phyloP scores from a whole-genome alignment of 2,888 invertebrate species.

The Xiphydria camelus region DNA sequence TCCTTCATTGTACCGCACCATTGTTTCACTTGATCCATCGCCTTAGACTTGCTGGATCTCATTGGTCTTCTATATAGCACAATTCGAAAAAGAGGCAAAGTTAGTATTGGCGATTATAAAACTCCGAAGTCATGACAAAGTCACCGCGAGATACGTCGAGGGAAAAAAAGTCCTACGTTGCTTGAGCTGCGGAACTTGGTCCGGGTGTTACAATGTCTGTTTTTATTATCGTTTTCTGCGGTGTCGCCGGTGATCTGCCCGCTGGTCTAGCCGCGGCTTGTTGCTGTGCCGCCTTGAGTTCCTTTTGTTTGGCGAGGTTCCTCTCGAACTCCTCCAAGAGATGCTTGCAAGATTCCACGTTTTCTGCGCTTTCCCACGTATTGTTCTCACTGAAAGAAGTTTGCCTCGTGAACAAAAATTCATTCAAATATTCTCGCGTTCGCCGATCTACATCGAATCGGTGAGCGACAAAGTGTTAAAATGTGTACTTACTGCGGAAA shows the following conservation, averaged over 20 bases:
- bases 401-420: too few relatives aligned
- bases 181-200: constrained; percentile 49
- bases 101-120: too few relatives aligned
- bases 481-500: constrained; percentile 67
- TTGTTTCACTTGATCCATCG: constrained; percentile 80
- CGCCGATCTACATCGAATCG: too few relatives aligned
- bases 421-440: too few relatives aligned
- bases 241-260: constrained; percentile 20
- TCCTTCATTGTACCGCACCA: constrained; percentile 76
- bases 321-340: constrained; percentile 80
- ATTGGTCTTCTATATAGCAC: constrained; percentile 73
- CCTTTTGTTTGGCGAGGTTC: constrained; percentile 75
- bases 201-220: constrained; percentile 47
- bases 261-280: constrained; percentile 12
- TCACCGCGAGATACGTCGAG: too few relatives aligned
- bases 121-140: too few relatives aligned
- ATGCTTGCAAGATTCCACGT: constrained; percentile 76
- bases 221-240: constrained; percentile 45
- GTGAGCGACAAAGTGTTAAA: background rate
- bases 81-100: too few relatives aligned
- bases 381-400: constrained; percentile 72
- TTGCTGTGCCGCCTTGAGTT: constrained; percentile 64
- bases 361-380: constrained; percentile 82
- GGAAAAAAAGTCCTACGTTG: constrained; percentile 33
- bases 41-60: constrained; percentile 79